A percentile compares a stretch with the other conserved stretches of the same genome.
These are phyloP conservation scores for Periplaneta americana DNA, from an alignment of 1,140 invertebrate genomes.

Conservation along the genomic window DNA sequence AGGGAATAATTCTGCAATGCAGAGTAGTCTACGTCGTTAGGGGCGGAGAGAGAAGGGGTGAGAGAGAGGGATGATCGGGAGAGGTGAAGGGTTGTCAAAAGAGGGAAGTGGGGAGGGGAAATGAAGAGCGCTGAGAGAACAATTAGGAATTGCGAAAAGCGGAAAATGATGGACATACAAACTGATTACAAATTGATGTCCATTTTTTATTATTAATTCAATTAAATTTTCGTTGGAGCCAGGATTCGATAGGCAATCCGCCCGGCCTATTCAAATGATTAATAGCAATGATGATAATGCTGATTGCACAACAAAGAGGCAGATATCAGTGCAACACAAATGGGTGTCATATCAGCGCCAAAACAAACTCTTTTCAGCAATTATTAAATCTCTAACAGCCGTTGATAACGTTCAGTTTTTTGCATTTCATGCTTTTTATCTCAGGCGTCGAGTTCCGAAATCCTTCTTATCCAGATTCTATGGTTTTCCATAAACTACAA, in stretches of 20 bases:
- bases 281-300: not conserved
- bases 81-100: not conserved
- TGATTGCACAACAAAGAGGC: not conserved
- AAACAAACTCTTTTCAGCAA: too few species aligned
- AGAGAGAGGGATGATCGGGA: not conserved
- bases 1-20: not conserved
- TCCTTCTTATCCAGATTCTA: too few species aligned
- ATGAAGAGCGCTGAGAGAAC: not conserved
- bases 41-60: not conserved
- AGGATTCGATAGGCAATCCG: not conserved
- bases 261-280: not conserved
- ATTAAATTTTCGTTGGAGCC: not conserved
- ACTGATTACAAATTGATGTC: not conserved
- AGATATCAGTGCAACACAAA: not conserved
- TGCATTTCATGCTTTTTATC: too few species aligned
- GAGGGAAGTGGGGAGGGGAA: not conserved
- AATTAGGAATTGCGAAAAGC: not conserved
- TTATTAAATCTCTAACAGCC: too few species aligned
- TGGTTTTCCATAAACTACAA: too few species aligned
- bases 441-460: too few species aligned
- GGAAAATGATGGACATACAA: not conserved
- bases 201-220: not conserved
- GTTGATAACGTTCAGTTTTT: too few species aligned
- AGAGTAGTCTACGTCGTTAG: not conserved
- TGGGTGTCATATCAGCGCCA: not conserved